Evolutionary conservation across 2,888 invertebrate genomes (phyloP).

Genomic region (Coremacera marginata): DNA sequence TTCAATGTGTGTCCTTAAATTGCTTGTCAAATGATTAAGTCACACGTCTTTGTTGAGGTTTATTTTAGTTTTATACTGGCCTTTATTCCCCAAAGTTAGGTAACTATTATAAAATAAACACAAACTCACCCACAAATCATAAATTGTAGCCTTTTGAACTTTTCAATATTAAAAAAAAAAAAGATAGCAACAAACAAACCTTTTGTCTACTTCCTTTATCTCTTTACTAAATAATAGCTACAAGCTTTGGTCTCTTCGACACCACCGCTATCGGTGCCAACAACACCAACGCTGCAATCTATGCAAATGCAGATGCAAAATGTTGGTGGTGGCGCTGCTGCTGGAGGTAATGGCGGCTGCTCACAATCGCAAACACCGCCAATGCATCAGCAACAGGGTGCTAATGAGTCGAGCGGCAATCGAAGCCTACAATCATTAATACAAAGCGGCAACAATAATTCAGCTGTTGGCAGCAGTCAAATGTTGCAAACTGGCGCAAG

Average conservation of each 20-base stretch:
- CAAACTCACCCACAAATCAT: neutral
- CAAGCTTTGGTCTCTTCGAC: constrained; percentile 69
- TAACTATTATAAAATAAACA: neutral
- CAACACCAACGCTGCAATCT: constrained; percentile 66
- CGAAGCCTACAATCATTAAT: constrained; percentile 66
- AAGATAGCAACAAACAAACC: constrained; percentile 32
- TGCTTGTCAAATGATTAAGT: neutral
- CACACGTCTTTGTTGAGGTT: neutral
- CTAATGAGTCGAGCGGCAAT: constrained; percentile 54
- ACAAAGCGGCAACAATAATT: constrained; percentile 53
- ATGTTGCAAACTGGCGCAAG: constrained; percentile 57
- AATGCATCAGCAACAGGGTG: constrained; percentile 50
- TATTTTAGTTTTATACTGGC: too few relatives aligned
- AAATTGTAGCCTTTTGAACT: neutral
- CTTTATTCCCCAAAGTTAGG: too few relatives aligned
- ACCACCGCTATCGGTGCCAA: constrained; percentile 66
- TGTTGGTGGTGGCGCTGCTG: constrained; percentile 50
- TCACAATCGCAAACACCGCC: constrained; percentile 48
- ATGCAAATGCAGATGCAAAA: constrained; percentile 68
- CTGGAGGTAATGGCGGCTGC: constrained; percentile 19
- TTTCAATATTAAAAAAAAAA: constrained; percentile 11
- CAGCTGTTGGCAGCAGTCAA: constrained; percentile 48
- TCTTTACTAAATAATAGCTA: constrained; percentile 59
- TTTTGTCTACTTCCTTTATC: constrained; percentile 34
- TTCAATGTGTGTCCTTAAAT: neutral